Base-by-base conservation (phyloP, 2,888 invertebrate species). In the Aelia acuminata region DNA sequence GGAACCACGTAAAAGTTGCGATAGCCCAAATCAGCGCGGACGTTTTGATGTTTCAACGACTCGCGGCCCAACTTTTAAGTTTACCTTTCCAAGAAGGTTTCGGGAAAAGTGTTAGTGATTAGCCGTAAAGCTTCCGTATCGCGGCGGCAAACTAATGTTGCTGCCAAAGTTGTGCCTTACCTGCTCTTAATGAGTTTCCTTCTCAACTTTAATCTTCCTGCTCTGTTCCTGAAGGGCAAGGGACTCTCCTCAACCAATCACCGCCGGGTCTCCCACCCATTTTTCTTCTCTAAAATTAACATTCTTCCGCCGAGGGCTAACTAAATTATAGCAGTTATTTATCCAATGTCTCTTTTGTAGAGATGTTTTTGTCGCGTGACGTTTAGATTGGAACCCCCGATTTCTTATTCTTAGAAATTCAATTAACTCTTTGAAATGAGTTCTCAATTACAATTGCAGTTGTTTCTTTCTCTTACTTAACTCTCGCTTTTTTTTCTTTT, bases 281-380 rank as follows among this genome's bases (percentile, higher is more conserved):
- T 43, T n/a, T 80, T 80, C 80, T 80, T 80, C 43, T 80, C 22
- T 80, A 80, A 80, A 80, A 80, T 80, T 80, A 80, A 80, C 80
- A 80, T 80, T 47, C 80, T 80, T 39, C 80, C 80, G 22, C 22
- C n/a, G 0, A n/a, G n/a, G 80, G 43, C 39, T 80, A 80, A 80
- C 80, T 80, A 47, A 80, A 43, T 80, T 80, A 80, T 80, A 80
- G 43, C 80, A n/a, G 80, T 47, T 80, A n/a, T 43, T 80, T 80
- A 80, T 80, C 43, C 3, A 47, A 80, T 80, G 80, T 39, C n/a
- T 10, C n/a, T 39, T 43, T 3, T 4, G n/a, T 18, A 47, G 80
- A 43, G 80, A 43, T 80, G 80, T 43, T 80, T 47, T 43, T 80
- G 80, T 43, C 80, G n/a, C 80, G 13, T 43, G 80, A 80, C 80